Conservation (phyloP, 2,888 invertebrate genomes). For the Drosophila phalerata region DNA sequence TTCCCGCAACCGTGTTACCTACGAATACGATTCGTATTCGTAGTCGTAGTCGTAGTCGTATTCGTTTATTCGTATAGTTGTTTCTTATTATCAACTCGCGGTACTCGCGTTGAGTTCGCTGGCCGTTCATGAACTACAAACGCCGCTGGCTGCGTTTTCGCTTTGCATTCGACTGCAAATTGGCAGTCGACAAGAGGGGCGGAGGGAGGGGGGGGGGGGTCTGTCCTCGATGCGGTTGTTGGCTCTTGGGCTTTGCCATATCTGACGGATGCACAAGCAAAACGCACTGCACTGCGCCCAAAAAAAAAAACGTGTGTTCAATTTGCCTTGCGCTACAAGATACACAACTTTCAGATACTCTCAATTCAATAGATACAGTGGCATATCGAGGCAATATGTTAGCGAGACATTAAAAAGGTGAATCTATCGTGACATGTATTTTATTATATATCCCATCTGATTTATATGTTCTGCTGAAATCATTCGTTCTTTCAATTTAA, state of each 20-base stretch:
- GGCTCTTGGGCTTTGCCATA: constrained; percentile 63
- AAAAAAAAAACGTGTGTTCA: constrained; percentile 36
- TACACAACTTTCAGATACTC: constrained; percentile 44
- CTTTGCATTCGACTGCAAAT: constrained; percentile 57
- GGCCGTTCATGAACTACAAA: constrained; percentile 78
- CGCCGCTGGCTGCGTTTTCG: constrained; percentile 69
- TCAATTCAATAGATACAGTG: constrained; percentile 7
- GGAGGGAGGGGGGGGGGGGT: background rate
- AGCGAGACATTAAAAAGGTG: background rate
- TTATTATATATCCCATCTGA: background rate
- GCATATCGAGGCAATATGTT: background rate
- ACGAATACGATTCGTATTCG: constrained; percentile 23
- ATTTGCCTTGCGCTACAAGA: background rate
- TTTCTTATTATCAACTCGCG: constrained; percentile 69
- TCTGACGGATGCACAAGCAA: constrained; percentile 57
- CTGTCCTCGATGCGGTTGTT: constrained; percentile 75
- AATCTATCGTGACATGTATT: background rate
- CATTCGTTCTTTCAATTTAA: background rate
- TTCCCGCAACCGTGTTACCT: constrained; percentile 19
- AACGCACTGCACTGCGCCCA: constrained; percentile 61
- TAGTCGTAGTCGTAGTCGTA: constrained; percentile 24
- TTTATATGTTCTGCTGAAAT: background rate
- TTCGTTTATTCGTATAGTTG: constrained; percentile 41
- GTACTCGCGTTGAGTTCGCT: constrained; percentile 62
- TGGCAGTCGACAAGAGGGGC: constrained; percentile 32